These are phyloP conservation scores for Centropyge bicolor DNA, from an alignment of 2,797 vertebrate genomes.

Conservation along the genomic window DNA sequence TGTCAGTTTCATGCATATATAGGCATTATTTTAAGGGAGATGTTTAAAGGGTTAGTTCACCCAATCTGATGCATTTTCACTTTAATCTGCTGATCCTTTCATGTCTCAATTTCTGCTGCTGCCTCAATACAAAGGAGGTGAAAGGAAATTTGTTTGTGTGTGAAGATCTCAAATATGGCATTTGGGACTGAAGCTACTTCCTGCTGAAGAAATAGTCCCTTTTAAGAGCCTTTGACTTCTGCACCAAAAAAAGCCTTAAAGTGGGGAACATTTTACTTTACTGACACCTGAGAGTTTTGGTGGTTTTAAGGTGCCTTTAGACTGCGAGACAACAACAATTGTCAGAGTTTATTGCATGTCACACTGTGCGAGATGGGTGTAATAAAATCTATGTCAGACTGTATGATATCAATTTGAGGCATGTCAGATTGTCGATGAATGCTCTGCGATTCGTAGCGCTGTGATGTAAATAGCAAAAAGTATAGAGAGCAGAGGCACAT, in stretches of 20 bases:
- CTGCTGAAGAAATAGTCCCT: not conserved
- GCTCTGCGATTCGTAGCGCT: too few relatives aligned
- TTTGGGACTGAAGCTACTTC: not conserved
- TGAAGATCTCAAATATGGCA: conserved; percentile 17
- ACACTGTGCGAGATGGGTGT: not conserved
- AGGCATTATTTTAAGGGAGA: not conserved
- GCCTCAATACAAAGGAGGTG: not conserved
- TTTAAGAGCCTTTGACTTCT: conserved; percentile 4
- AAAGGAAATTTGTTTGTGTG: not conserved
- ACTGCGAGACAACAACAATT: not conserved
- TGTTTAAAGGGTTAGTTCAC: not conserved
- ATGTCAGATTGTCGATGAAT: too few relatives aligned
- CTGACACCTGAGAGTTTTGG: not conserved
- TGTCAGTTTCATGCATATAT: not conserved
- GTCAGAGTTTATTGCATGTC: not conserved
- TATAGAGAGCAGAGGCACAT: not conserved
- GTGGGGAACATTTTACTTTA: not conserved
- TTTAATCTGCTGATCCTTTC: conserved; percentile 3
- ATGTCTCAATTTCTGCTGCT: not conserved
- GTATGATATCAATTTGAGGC: not conserved
- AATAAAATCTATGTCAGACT: not conserved
- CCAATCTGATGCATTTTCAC: not conserved
- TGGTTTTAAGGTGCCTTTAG: not conserved
- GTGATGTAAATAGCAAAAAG: not conserved
- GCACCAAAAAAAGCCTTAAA: not conserved